Evolutionary conservation across 2,113 vertebrate species (phyloP), one percentile per base, ranked within the genome.

Genomic region (Geococcyx californianus): DNA sequence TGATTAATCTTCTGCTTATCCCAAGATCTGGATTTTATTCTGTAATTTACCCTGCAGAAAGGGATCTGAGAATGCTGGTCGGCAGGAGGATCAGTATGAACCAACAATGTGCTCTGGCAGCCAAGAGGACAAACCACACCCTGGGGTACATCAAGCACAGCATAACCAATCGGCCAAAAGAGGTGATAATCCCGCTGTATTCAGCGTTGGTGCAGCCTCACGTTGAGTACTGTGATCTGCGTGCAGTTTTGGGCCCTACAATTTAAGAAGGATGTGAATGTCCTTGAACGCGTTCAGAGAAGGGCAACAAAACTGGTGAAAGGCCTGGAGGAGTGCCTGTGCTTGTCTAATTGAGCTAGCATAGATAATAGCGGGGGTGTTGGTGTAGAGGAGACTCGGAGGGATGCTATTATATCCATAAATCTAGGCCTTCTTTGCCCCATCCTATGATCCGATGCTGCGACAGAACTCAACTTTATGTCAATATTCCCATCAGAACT

Each of bases 121-220:
- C 58, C 58, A 9, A 34, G 67, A 23, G 26, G 13, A 14, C 34
- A 47, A 72, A 47, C 29, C 0, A 0, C 15, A 20, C 38, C n/a
- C 40, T 40, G 55, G 11, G 26, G 36, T 60, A 14, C 40, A 29
- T 34, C 23, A 24, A n/a, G 47, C 13, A 29, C 8, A 29, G 10
- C 18, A 10, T 15, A 10, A 33, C 33, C 47, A 62, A 26, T 11
- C 0, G 2, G 42, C 23, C 29, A 21, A 28, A 20, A 33, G 7
- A 7, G 33, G 21, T 1, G 64, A 36, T 36, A 16, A 10, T 59
- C 16, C 15, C 3, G 0, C 34, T 58, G 34, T 29, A 18, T 26
- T 38, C 24, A 38, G 8, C 1, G 1, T 11, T 40, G 14, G 13
- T 31, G 33, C 0, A 0, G 33, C 20, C 38, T 62, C 58, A 20